A percentile compares a stretch with the other conserved stretches of the same genome.
Conservation (phyloP, 2,797 vertebrate species). For the Artibeus lituratus region DNA sequence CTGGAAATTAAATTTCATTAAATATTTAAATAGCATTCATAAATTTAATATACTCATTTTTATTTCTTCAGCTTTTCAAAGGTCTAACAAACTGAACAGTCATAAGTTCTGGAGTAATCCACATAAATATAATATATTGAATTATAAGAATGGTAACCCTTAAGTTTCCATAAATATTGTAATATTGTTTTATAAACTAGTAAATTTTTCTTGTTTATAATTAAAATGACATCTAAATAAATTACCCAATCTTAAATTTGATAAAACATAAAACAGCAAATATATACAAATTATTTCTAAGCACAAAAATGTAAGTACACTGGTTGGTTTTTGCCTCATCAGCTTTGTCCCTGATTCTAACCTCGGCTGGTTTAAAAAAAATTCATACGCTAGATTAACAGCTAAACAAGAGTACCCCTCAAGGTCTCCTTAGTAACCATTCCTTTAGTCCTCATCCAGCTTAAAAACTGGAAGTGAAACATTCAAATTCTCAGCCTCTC, state of each 20-base stretch:
- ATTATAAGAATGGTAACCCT: neutral
- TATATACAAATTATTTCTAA: neutral
- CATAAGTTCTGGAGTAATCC: neutral
- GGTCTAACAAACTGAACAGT: neutral
- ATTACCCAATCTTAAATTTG: neutral
- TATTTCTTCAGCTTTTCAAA: neutral
- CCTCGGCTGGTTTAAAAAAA: neutral
- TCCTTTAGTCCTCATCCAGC: neutral
- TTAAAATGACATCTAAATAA: neutral
- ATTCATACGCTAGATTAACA: neutral
- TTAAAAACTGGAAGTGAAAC: neutral
- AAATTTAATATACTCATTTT: neutral
- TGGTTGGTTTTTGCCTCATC: neutral
- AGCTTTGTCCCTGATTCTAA: neutral
- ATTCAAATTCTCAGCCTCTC: neutral
- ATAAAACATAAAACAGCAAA: neutral
- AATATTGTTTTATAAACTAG: neutral
- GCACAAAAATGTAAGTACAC: neutral
- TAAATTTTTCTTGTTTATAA: constrained; percentile 2
- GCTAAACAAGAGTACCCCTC: neutral
- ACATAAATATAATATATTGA: neutral
- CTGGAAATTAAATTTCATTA: constrained; percentile 14
- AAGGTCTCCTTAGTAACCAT: neutral
- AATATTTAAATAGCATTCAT: neutral
- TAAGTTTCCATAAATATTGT: neutral